Percentiles rank a stretch among this genome's conserved stretches.
phyloP scores from a whole-genome alignment of 2,797 vertebrate genomes.

The Rachycentron canadum region DNA sequence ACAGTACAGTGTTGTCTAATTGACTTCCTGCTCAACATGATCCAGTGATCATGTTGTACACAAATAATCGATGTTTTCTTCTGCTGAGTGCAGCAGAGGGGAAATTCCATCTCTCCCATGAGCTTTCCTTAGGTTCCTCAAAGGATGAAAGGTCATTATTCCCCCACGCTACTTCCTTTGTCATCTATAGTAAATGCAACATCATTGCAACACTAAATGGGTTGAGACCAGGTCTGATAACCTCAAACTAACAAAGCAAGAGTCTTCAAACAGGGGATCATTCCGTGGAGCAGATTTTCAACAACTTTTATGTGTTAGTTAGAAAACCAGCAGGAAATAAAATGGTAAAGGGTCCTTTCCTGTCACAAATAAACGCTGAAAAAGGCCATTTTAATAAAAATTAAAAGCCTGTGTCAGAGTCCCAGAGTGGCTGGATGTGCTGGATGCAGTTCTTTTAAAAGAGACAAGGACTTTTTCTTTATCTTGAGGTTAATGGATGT shows the following conservation, averaged over 20 bases:
- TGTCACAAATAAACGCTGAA: neutral
- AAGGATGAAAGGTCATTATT: conserved; percentile 58
- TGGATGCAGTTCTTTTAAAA: neutral
- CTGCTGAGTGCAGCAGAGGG: conserved; percentile 62
- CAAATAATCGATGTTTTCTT: conserved; percentile 75
- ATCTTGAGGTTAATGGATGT: conserved; percentile 44
- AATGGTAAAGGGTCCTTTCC: neutral
- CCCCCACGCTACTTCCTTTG: conserved; percentile 31
- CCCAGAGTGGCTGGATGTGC: neutral
- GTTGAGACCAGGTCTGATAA: neutral
- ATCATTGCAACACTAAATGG: neutral
- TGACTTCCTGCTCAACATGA: conserved; percentile 65
- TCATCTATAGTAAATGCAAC: conserved; percentile 19
- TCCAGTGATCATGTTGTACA: conserved; percentile 64
- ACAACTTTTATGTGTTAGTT: neutral
- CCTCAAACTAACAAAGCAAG: neutral
- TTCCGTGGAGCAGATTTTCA: neutral
- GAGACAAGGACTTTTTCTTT: conserved; percentile 4
- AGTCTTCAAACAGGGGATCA: neutral
- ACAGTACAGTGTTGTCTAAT: conserved; percentile 31
- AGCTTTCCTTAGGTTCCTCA: conserved; percentile 52
- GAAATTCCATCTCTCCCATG: conserved; percentile 73
- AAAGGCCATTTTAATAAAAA: neutral
- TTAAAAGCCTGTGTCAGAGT: neutral
- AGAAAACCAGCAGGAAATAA: too few species aligned